Evolutionary conservation across 2,797 vertebrate genomes (phyloP), one percentile per base, ranked within the genome.

Genomic region (Tinamus major): DNA sequence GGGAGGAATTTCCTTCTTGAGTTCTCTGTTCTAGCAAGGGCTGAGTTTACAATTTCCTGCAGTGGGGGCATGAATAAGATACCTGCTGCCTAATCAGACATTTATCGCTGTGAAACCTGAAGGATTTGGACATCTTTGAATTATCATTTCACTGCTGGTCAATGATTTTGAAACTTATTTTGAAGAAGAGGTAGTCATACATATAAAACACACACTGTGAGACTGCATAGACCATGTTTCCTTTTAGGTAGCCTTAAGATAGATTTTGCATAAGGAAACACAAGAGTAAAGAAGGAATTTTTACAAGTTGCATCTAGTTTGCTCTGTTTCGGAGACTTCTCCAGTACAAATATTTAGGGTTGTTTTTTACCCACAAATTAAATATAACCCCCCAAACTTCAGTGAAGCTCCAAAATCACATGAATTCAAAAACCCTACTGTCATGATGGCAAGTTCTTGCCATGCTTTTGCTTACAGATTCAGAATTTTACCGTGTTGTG

Each of bases 381-480:
- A 56, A 89, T 87, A 41, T 0, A 0, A 72, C 31, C 5, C 7
- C 16, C 11, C 29, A 68, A 79, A 63, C 58, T 19, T 85, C 51
- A 37, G 23, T 53, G 21, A 75, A 70, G 61, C 13, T 56, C 18
- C 20, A 63, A 39, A 72, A 68, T 41, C 49, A 33, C 10, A 21
- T 14, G 39, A 79, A 4, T 51, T 29, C 20, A 64, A 21, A 51
- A 65, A 53, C 39, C 33, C 20, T 20, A 16, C 14, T 56, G 35
- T 24, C 55, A 44, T 0, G 0, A 63, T 0, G 2, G 12, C 37
- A 81, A 69, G 12, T 5, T 58, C 63, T 62, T 63, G 12, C 35
- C 79, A 6, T 1, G 2, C 2, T 13, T 44, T 76, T 51, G 8
- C 6, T 61, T 70, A 67, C 35, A 6, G 11, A 41, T 23, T 63